Evolutionary conservation across 2,888 invertebrate genomes (phyloP).

Genomic region (Drosophila multiciliata): DNA sequence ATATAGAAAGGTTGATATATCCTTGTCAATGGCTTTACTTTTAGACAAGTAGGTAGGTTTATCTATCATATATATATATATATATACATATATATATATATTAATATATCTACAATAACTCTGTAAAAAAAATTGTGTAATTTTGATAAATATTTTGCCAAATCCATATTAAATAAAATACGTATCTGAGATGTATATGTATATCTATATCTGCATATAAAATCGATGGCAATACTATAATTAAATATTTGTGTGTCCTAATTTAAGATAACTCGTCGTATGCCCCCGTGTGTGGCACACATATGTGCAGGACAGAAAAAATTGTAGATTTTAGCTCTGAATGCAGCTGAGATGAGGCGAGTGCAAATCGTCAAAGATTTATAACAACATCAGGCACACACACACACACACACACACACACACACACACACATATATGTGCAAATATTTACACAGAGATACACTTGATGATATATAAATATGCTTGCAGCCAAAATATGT

Average conservation of each 20-base stretch:
- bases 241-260: background rate
- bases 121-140: too few species aligned
- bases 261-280: background rate
- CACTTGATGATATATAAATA: slow-evolving; percentile 13
- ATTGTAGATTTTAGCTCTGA: slow-evolving; percentile 44
- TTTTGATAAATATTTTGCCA: too few species aligned
- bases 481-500: slow-evolving; percentile 50
- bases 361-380: slow-evolving; percentile 67
- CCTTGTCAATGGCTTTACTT: background rate
- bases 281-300: background rate
- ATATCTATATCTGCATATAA: background rate
- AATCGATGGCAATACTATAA: background rate
- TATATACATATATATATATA: too few species aligned
- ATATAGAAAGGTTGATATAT: background rate
- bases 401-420: slow-evolving; percentile 14
- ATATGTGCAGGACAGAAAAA: slow-evolving; percentile 24
- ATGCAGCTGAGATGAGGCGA: slow-evolving; percentile 51
- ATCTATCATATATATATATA: too few species aligned
- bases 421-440: background rate
- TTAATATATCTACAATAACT: background rate
- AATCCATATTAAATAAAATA: background rate
- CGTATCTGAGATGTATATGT: background rate
- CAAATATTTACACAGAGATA: background rate
- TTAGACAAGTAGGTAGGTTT: background rate
- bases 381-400: slow-evolving; percentile 57